These are phyloP conservation scores for Hippocampus abdominalis DNA, from an alignment of 2,113 vertebrate species.

Conservation along the genomic window DNA sequence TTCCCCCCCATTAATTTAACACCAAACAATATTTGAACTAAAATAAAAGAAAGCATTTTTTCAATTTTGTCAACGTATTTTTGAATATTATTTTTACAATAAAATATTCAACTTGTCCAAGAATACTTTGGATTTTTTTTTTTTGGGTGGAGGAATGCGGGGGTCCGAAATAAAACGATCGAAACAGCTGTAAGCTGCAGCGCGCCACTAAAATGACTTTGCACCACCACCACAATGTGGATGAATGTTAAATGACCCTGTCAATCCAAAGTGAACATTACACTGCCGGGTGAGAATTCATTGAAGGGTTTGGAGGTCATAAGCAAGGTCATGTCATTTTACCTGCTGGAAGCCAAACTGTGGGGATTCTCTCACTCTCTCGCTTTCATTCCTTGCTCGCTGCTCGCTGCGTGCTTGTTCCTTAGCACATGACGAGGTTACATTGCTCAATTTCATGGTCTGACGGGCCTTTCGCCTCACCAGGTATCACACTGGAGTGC, in stretches of 20 bases:
- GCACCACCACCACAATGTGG: neutral
- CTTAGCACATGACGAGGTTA: constrained; percentile 38
- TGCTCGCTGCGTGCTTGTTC: neutral
- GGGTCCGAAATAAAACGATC: neutral
- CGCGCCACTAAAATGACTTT: too few species aligned
- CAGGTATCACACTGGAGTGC: constrained; percentile 45
- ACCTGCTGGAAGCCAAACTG: constrained; percentile 1
- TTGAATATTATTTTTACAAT: neutral
- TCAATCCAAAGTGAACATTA: neutral
- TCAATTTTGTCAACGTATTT: too few species aligned
- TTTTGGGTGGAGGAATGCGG: neutral
- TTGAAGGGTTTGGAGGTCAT: neutral
- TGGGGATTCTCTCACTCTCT: neutral
- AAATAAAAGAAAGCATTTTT: too few species aligned
- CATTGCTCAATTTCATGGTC: constrained; percentile 67
- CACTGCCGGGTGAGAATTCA: neutral
- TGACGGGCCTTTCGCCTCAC: constrained; percentile 42
- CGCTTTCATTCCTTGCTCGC: neutral
- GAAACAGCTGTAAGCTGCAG: neutral
- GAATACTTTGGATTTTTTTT: neutral
- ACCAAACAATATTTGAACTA: too few species aligned
- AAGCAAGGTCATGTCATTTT: neutral
- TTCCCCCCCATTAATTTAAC: too few species aligned
- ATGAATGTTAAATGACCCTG: neutral
- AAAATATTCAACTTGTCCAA: neutral